These are phyloP conservation scores for Osmoderma eremita DNA, from an alignment of 2,888 invertebrate genomes.

Conservation along the genomic window DNA sequence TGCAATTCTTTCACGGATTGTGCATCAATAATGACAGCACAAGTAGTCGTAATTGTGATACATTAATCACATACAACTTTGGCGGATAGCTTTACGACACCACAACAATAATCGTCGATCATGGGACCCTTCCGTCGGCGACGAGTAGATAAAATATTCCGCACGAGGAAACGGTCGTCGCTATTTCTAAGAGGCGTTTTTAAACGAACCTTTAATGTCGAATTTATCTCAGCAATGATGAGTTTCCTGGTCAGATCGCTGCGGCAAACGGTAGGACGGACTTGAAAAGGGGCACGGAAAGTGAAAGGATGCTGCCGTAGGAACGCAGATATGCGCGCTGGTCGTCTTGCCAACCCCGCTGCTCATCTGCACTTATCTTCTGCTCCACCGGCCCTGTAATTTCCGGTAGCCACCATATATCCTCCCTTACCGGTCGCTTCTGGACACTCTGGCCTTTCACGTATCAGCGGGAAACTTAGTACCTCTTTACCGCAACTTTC, in stretches of 20 bases:
- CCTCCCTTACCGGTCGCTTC: conserved; percentile 52
- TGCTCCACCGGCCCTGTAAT: conserved; percentile 52
- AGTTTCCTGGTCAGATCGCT: conserved; percentile 4
- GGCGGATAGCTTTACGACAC: no score
- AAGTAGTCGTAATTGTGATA: no score
- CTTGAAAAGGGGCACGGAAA: conserved; percentile 12
- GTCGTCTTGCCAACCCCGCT: conserved; percentile 40
- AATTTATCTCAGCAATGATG: conserved; percentile 30
- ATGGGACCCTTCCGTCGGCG: no score
- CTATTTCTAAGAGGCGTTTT: conserved; percentile 8
- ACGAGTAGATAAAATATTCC: conserved; percentile 20
- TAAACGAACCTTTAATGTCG: conserved; percentile 28
- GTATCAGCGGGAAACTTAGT: conserved; percentile 37
- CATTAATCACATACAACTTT: no score
- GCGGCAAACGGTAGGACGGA: conserved; percentile 6
- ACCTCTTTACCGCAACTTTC: conserved; percentile 39
- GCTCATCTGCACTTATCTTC: conserved; percentile 51
- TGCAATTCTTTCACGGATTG: no score
- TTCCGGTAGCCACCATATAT: conserved; percentile 55
- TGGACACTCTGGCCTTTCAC: conserved; percentile 32
- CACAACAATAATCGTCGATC: no score
- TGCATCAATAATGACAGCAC: no score
- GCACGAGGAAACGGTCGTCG: not conserved
- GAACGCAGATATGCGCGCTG: conserved; percentile 2
- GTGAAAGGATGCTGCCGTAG: conserved; percentile 10